Evolutionary conservation across 2,113 vertebrate genomes (phyloP).

Genomic region (Gavialis gangeticus): DNA sequence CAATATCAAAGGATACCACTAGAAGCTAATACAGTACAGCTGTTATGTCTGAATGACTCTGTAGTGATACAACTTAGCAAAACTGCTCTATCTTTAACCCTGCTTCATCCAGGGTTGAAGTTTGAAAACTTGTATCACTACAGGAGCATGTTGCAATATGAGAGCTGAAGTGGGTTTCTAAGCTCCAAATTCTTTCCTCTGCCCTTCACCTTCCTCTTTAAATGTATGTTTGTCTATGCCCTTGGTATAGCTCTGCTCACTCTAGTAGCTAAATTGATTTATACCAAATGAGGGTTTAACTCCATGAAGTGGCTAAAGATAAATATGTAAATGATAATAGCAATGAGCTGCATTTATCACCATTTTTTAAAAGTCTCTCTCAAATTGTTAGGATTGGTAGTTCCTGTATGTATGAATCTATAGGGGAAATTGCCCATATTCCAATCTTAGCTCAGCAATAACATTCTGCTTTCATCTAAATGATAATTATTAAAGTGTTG

Average conservation of each 20-base stretch:
- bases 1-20: too few species aligned
- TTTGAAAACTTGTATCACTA: too few species aligned
- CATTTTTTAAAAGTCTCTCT: background rate
- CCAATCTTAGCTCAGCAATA: background rate
- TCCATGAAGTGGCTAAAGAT: constrained; percentile 13
- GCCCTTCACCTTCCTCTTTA: too few species aligned
- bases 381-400: background rate
- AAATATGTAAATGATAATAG: background rate
- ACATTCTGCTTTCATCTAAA: background rate
- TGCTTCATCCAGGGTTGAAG: too few species aligned
- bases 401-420: background rate
- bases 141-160: too few species aligned
- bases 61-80: too few species aligned
- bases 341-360: background rate
- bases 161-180: too few species aligned
- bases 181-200: too few species aligned
- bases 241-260: background rate
- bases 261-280: background rate
- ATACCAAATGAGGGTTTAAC: background rate
- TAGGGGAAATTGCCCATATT: background rate
- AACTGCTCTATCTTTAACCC: too few species aligned
- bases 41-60: too few species aligned
- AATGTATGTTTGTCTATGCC: too few species aligned
- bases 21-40: too few species aligned
- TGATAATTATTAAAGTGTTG: background rate